phyloP scores from a whole-genome alignment of 2,113 vertebrate genomes.

The Pardalotus punctatus region DNA sequence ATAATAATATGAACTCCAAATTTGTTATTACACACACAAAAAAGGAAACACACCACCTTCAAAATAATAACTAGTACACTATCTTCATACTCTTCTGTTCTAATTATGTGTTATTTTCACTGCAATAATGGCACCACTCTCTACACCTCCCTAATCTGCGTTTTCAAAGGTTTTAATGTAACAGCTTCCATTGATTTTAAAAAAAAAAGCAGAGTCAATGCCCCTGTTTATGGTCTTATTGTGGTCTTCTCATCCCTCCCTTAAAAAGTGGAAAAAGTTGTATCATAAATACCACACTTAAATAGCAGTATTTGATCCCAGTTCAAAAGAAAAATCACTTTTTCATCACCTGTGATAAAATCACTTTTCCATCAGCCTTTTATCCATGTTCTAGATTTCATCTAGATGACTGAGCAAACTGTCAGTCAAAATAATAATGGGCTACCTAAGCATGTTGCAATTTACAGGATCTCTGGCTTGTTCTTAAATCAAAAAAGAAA shows the following conservation, averaged over 20 bases:
- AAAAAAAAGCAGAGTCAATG: background rate
- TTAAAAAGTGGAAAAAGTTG: background rate
- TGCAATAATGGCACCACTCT: background rate
- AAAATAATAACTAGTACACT: background rate
- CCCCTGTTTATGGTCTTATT: background rate
- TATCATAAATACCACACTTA: background rate
- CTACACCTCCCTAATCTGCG: background rate
- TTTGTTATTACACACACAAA: background rate
- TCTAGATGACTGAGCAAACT: background rate
- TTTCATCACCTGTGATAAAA: too few relatives aligned
- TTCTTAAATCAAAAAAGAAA: background rate
- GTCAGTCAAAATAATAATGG: background rate
- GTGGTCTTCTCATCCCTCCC: background rate
- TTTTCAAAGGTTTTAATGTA: background rate
- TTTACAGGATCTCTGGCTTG: background rate
- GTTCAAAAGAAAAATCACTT: background rate
- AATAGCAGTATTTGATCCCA: background rate
- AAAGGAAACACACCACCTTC: background rate
- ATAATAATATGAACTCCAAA: background rate
- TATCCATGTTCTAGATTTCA: background rate
- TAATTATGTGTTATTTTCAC: background rate
- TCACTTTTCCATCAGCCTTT: background rate
- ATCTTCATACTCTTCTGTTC: background rate
- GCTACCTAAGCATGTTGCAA: background rate
- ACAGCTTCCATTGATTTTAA: background rate